Base-by-base conservation (phyloP, 2,888 invertebrate species). In the Epirrita christyi region DNA sequence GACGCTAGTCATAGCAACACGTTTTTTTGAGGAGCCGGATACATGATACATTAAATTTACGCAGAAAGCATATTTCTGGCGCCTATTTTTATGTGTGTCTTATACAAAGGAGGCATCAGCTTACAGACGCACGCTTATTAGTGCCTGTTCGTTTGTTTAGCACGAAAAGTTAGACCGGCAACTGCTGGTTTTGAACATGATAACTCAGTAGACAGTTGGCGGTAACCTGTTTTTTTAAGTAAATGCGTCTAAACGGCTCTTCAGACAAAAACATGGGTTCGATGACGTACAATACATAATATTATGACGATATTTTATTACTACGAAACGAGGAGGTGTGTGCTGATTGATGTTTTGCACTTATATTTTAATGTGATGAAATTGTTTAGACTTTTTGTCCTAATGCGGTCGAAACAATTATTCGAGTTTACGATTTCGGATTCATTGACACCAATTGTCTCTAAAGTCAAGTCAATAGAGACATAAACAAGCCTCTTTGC, bases 11-110 rank as follows among this genome's bases (percentile, higher is more conserved):
- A 21, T 13, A 44, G 48, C 53, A 28, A 42, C 28, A 54, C 8
- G 54, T 55, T 55, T 49, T 54, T 49, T 55, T 29, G 47, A 28
- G 37, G 28, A 40, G 44, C 44, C 43, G 49, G 48, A 55, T 55
- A 27, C 34, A 38, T 34, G 10, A 34, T 11, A 32, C 10, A 13
- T 36, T 9, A 6, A n/a, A 9, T 36, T 47, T 6, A 29, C 28
- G 41, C 13, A 47, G 34, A 47, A 54, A 41, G 32, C 38, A 21
- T 45, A 32, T 40, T n/a, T 11, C 9, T 15, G 5, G 7, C 27
- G 10, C 3, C 9, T 21, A 4, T 21, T 21, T 4, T 21, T 21
- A 21, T 21, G n/a, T n/a, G n/a, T n/a, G 21, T 21, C 21, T 21
- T 21, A 21, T 21, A 21, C 21, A n/a, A n/a, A n/a, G n/a, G n/a